phyloP scores from a whole-genome alignment of 2,113 vertebrate genomes.

The Acanthochromis polyacanthus region DNA sequence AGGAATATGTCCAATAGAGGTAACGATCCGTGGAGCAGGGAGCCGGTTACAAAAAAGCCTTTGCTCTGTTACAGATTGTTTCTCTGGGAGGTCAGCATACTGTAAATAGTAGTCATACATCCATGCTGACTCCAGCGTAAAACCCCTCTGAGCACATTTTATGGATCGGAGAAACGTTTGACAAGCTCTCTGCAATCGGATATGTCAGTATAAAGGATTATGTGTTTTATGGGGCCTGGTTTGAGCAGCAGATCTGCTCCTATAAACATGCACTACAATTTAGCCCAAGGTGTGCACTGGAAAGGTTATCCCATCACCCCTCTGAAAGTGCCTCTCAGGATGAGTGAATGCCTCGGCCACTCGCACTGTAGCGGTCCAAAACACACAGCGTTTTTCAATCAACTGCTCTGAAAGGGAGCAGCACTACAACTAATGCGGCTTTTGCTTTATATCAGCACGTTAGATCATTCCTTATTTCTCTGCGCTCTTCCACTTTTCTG shows the following conservation, averaged over 20 bases:
- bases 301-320: conserved; percentile 75
- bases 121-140: conserved; percentile 68
- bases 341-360: conserved; percentile 55
- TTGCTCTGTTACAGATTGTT: conserved; percentile 43
- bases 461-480: conserved; percentile 9
- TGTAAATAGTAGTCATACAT: conserved; percentile 74
- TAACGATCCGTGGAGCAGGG: conserved; percentile 1
- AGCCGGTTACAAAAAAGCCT: conserved; percentile 12
- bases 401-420: conserved; percentile 11
- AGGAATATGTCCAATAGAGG: not conserved
- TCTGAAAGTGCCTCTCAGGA: conserved; percentile 71
- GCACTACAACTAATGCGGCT: conserved; percentile 26
- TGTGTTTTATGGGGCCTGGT: conserved; percentile 72
- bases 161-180: conserved; percentile 72
- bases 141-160: conserved; percentile 73
- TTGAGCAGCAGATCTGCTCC: conserved; percentile 58
- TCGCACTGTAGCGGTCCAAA: conserved; percentile 8
- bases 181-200: conserved; percentile 70
- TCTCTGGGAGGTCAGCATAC: conserved; percentile 63
- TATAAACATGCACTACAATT: conserved; percentile 80
- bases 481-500: not conserved
- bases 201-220: conserved; percentile 80
- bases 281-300: conserved; percentile 71
- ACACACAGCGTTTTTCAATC: conserved; percentile 12
- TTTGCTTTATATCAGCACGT: conserved; percentile 28